Base-by-base conservation (phyloP, 2,113 vertebrate species). In the Probosciger aterrimus region DNA sequence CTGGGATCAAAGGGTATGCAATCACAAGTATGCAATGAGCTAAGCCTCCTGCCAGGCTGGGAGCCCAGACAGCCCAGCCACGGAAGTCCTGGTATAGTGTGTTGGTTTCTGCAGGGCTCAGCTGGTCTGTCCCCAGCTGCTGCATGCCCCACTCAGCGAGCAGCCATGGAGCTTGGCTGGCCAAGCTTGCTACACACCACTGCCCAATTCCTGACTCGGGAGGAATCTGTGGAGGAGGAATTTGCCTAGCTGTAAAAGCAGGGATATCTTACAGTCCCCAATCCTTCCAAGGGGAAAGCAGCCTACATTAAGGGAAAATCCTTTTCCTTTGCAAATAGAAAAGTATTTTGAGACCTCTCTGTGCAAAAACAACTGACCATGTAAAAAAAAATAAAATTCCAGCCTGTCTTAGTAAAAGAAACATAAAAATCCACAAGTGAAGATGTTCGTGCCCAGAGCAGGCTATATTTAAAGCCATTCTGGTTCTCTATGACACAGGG, bases 11-110 rank as follows among this genome's bases (percentile, higher is more conserved):
- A 88, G 44, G 46, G 27, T 59, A 10, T 35, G 33, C 33, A 23
- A 24, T 59, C 33, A 31, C 11, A 24, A 82, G 31, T 65, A 70
- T 82, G 15, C 57, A 57, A 6, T 5, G 22, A 82, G 27, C 47
- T 44, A 30, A 75, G 75, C 6, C 6, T 86, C 25, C 18, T 84
- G 43, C 68, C 76, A 63, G 62, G 41, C 76, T 20, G 16, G 46
- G 64, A 74, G 41, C 74, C 47, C 50, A 65, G 55, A n/a, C 24
- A 17, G 33, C 59, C 44, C 46, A 27, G 49, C 22, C 2, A 17
- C 46, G 24, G 59, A 85, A 50, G 37, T 60, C 33, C 41, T 39
- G 1, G 1, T 71, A 4, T 17, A 75, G 74, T 0, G 0, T 71
- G 20, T 80, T 3, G 4, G 19, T 80, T 84, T 55, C 50, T 11